phyloP scores from a whole-genome alignment of 2,888 invertebrate genomes.

The Sinotaia quadrata region DNA sequence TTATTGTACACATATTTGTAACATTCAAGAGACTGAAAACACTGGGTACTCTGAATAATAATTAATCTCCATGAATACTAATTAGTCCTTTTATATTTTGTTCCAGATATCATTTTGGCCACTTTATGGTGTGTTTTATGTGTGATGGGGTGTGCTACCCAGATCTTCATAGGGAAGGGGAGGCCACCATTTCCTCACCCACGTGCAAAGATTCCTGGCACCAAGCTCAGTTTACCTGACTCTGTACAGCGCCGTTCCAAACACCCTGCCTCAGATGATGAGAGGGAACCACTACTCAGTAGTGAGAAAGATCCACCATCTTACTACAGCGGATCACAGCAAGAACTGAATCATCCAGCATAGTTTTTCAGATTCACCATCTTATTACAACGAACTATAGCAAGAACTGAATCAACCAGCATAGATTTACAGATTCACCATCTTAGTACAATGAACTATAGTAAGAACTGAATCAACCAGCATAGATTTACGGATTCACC shows the following conservation, averaged over 20 bases:
- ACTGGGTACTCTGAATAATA: not conserved
- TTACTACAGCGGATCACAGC: no score
- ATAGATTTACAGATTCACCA: no score
- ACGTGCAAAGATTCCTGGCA: not conserved
- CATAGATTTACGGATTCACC: no score
- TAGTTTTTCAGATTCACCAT: no score
- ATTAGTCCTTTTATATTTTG: constrained; percentile 11
- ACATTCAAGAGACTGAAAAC: no score
- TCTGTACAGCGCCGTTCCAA: not conserved
- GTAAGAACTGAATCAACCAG: no score
- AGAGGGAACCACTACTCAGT: not conserved
- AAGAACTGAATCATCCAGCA: no score
- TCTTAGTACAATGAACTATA: no score
- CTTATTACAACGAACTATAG: no score
- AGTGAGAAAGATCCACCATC: no score
- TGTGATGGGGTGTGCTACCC: constrained; percentile 75
- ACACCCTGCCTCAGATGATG: not conserved
- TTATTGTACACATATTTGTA: not conserved
- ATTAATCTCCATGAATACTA: not conserved
- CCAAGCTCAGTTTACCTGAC: not conserved
- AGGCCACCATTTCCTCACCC: constrained; percentile 76
- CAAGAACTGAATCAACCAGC: no score
- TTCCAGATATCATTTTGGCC: constrained; percentile 77
- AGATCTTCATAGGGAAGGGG: constrained; percentile 76
- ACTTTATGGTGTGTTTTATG: constrained; percentile 77